phyloP scores from a whole-genome alignment of 2,113 vertebrate species.

The Trogon surrucura region DNA sequence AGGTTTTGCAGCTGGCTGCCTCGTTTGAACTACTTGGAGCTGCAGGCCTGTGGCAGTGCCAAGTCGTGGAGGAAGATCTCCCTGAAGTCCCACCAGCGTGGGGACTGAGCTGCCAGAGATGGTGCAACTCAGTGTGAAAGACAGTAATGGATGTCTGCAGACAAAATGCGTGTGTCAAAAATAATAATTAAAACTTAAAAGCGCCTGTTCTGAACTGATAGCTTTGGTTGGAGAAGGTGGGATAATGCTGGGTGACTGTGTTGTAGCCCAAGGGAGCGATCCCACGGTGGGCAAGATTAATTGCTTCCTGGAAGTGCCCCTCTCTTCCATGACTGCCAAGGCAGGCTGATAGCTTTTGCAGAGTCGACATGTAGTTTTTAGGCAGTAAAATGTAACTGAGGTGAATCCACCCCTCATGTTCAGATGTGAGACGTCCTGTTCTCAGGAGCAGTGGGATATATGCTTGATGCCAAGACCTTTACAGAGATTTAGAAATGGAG shows the following conservation, averaged over 20 bases:
- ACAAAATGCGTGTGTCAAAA: not conserved
- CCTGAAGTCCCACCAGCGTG: too few relatives aligned
- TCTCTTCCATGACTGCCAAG: not conserved
- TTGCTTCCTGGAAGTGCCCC: not conserved
- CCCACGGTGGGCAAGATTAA: rapidly evolving
- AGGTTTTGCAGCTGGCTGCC: conserved; percentile 39
- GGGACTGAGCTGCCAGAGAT: not conserved
- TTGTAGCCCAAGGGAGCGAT: not conserved
- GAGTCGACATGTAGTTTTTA: not conserved
- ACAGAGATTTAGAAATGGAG: not conserved
- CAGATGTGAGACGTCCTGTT: not conserved
- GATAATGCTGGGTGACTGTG: not conserved
- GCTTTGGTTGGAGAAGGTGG: not conserved
- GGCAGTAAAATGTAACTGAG: not conserved
- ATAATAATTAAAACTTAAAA: not conserved
- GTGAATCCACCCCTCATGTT: not conserved
- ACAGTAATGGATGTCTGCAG: not conserved
- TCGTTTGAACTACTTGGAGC: not conserved
- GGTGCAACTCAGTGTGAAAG: not conserved
- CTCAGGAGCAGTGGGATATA: not conserved
- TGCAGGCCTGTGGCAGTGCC: not conserved
- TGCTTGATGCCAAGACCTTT: not conserved
- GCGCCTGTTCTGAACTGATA: not conserved
- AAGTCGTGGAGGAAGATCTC: not conserved
- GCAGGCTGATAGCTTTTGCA: not conserved